A percentile compares a stretch with the other conserved stretches of the same genome.
These are phyloP conservation scores for Himalopsyche kuldschensis DNA, from an alignment of 2,888 invertebrate species.

Conservation along the genomic window DNA sequence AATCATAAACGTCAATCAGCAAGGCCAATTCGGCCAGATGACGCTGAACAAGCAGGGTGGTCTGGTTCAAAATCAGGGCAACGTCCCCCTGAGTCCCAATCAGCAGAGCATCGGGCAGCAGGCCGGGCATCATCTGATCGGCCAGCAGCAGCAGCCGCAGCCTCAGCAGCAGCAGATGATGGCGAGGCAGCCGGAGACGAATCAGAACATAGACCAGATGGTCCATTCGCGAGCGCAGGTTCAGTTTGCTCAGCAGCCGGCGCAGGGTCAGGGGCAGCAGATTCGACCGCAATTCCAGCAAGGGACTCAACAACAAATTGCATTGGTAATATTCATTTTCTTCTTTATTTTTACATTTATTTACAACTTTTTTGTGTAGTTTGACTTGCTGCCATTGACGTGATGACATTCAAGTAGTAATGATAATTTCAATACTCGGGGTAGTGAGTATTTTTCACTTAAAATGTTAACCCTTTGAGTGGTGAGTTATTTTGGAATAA, in stretches of 20 bases:
- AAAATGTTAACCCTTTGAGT: no score
- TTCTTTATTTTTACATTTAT: no score
- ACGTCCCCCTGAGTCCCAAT: constrained; percentile 8
- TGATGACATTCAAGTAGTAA: no score
- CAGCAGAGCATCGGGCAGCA: constrained; percentile 45
- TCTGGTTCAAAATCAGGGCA: constrained; percentile 1
- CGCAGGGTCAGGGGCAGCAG: constrained; percentile 42
- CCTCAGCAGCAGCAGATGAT: constrained; percentile 15
- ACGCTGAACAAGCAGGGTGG: constrained; percentile 22
- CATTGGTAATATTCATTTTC: constrained; percentile 46
- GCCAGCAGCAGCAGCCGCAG: constrained; percentile 32
- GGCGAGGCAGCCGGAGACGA: constrained; percentile 6
- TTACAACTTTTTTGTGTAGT: no score
- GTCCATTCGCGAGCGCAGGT: constrained; percentile 45
- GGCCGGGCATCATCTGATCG: constrained; percentile 50
- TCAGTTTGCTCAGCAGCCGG: constrained; percentile 48
- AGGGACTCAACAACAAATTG: constrained; percentile 45
- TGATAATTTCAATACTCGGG: no score
- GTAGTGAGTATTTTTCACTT: no score
- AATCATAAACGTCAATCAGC: constrained; percentile 25
- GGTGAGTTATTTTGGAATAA: no score
- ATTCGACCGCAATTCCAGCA: constrained; percentile 28
- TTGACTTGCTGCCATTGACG: no score
- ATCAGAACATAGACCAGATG: constrained; percentile 28
- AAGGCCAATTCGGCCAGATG: constrained; percentile 34